phyloP scores from a whole-genome alignment of 2,797 vertebrate genomes.

The Schizothorax lantsangensis region DNA sequence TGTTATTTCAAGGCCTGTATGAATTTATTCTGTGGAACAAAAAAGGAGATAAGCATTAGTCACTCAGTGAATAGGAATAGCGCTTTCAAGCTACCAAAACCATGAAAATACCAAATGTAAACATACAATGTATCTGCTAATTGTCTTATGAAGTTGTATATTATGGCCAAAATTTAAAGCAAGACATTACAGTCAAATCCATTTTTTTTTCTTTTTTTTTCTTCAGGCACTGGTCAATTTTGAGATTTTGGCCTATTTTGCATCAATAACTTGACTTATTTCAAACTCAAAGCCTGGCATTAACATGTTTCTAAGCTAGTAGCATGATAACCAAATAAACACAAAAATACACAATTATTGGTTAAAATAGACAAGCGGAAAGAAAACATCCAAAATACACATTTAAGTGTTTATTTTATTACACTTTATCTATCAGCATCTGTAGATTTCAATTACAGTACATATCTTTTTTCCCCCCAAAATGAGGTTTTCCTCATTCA shows the following conservation, averaged over 20 bases:
- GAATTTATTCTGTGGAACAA: neutral
- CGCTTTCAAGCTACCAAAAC: neutral
- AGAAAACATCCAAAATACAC: neutral
- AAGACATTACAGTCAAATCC: neutral
- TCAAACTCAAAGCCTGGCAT: neutral
- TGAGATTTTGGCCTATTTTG: neutral
- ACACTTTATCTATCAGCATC: neutral
- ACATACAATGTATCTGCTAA: neutral
- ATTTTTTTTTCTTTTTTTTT: too few species aligned
- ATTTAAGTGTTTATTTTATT: neutral
- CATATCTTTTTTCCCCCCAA: too few species aligned
- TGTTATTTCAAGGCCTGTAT: neutral
- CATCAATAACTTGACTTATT: neutral
- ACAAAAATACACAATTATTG: neutral
- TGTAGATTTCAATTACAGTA: neutral
- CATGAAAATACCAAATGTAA: too few species aligned
- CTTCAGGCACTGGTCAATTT: neutral
- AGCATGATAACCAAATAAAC: neutral
- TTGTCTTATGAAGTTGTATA: neutral
- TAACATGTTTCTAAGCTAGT: neutral
- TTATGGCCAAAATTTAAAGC: neutral
- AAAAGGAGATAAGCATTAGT: neutral
- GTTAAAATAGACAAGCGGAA: neutral
- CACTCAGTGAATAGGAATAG: neutral
- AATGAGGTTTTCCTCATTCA: too few species aligned